phyloP scores from a whole-genome alignment of 37 sponge, comb jelly and placozoan genomes.

The Aplysina aerophoba region DNA sequence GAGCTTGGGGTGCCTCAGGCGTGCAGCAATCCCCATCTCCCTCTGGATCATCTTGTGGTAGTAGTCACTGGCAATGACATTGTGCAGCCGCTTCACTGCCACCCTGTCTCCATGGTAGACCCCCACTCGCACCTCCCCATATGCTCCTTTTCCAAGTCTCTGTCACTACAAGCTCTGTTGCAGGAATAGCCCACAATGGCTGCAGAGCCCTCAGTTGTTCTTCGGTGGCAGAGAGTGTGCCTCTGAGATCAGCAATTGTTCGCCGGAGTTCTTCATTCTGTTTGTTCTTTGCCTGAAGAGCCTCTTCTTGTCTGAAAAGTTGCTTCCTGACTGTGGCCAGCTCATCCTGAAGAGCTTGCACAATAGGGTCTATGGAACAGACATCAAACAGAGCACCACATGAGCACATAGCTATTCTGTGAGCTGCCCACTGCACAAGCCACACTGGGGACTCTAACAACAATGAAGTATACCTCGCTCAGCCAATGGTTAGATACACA shows the following conservation, averaged over 20 bases:
- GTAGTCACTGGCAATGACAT: constrained; percentile 27
- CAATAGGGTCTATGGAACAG: too few species aligned
- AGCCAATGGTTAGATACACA: too few species aligned
- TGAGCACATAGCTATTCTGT: too few species aligned
- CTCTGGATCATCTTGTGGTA: constrained; percentile 40
- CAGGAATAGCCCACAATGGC: not conserved
- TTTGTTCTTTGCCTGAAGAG: too few species aligned
- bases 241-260: not conserved
- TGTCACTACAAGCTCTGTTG: not conserved
- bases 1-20: constrained; percentile 68
- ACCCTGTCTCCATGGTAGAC: constrained; percentile 48
- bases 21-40: constrained; percentile 57
- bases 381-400: too few species aligned
- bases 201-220: not conserved
- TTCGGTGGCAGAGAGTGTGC: not conserved
- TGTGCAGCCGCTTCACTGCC: constrained; percentile 62
- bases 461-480: too few species aligned
- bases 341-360: too few species aligned
- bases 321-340: too few species aligned
- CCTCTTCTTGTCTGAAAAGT: too few species aligned
- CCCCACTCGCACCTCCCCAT: not conserved
- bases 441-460: too few species aligned
- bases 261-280: not conserved
- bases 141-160: not conserved
- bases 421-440: too few species aligned